phyloP scores from a whole-genome alignment of 2,797 vertebrate genomes.

The Rousettus madagascariensis region DNA sequence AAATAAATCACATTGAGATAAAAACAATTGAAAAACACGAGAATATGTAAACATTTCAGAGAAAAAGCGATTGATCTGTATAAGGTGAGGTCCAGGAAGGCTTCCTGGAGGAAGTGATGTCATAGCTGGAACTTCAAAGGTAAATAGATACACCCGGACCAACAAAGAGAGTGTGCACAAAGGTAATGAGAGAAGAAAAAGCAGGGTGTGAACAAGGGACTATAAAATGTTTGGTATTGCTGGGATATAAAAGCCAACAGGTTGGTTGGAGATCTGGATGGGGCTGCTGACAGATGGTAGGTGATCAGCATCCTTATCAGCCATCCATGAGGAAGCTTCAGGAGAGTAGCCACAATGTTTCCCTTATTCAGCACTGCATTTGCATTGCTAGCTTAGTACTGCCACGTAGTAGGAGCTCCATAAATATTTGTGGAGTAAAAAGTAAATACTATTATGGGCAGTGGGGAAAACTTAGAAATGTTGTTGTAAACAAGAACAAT shows the following conservation, averaged over 20 bases:
- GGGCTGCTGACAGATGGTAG: background rate
- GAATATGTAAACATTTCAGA: background rate
- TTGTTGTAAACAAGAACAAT: background rate
- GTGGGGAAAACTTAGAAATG: background rate
- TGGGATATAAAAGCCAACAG: background rate
- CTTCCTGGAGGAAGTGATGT: background rate
- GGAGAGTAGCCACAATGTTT: accelerated
- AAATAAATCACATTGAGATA: background rate
- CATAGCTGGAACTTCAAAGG: background rate
- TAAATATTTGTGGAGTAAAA: background rate
- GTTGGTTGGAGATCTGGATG: background rate
- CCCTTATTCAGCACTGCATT: background rate
- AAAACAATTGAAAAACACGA: background rate
- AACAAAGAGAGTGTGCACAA: background rate
- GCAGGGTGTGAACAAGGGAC: background rate
- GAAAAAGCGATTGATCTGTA: background rate
- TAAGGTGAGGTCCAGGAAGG: background rate
- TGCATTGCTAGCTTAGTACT: background rate
- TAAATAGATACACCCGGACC: background rate
- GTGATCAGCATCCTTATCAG: background rate
- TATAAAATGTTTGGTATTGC: background rate
- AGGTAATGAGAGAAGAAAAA: background rate
- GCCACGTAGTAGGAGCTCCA: background rate
- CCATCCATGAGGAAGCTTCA: too few species aligned
- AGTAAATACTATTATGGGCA: background rate